Evolutionary conservation across 2,888 invertebrate genomes (phyloP), one percentile per base, ranked within the genome.

Genomic region (Coleophora deauratella): DNA sequence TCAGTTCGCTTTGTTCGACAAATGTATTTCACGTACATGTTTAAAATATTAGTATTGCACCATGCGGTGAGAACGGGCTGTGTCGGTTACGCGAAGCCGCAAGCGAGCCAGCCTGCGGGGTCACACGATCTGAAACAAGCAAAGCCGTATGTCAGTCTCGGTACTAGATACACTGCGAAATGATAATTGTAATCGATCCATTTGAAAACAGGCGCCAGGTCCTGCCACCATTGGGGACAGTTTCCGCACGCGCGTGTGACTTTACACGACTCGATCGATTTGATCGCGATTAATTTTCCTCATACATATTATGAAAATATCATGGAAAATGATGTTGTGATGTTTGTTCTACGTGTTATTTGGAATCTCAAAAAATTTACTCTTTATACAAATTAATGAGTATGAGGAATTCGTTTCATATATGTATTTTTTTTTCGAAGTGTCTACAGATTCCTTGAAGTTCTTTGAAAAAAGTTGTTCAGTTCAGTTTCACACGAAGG

Each of bases 121-220:
- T 67, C 66, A 66, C 70, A 62, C 66, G 66, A 72, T 73, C 78
- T 77, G 81, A 55, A 80, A 81, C 79, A 73, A 78, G 59, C 57
- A 70, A 72, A 56, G 58, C 21, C 21, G 21, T 6, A 6, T 21
- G 21, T 21, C 21, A 21, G 21, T 21, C 21, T 21, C 21, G 6
- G 21, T 21, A 21, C 21, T 67, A 66, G 63, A 54, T 52, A 54
- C 47, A 47, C 56, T 44, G 65, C 61, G 59, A 59, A 57, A 58
- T 57, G 55, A 55, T 59, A 60, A 61, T 46, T 42, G 59, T 62
- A 66, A 59, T 44, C 41, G 44, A 41, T 38, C 35, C 31, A 21
- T 33, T 38, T 40, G 13, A 37, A 27, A 35, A 37, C 40, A 43
- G 43, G 43, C 43, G 43, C 43, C 43, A 40, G 43, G 38, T 11